Evolutionary conservation across 2,888 invertebrate species (phyloP).

Genomic region (Machimus atricapillus): DNA sequence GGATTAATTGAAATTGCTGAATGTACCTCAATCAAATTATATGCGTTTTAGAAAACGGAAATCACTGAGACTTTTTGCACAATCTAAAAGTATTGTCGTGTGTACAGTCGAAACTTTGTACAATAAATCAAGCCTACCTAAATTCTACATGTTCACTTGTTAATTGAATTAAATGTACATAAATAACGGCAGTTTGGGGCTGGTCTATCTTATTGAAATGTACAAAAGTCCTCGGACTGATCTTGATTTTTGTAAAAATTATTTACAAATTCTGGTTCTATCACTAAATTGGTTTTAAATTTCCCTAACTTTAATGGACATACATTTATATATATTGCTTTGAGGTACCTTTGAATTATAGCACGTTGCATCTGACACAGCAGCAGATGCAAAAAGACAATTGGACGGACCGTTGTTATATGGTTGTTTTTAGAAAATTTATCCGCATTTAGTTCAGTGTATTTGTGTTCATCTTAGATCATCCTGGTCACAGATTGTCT

Average conservation of each 20-base stretch:
- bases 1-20: background rate
- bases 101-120: constrained; percentile 3
- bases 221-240: background rate
- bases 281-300: constrained; percentile 10
- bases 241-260: background rate
- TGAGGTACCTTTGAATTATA: constrained; percentile 41
- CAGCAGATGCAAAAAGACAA: constrained; percentile 63
- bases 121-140: background rate
- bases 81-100: background rate
- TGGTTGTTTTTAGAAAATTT: constrained; percentile 45
- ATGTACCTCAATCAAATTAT: background rate
- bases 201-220: constrained; percentile 4
- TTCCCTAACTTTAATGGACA: background rate
- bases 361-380: constrained; percentile 34
- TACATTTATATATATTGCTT: constrained; percentile 20
- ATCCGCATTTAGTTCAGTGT: background rate
- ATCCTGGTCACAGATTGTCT: constrained; percentile 20
- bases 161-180: background rate
- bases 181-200: constrained; percentile 20
- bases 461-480: background rate
- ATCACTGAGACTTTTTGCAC: background rate
- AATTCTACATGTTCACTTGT: background rate
- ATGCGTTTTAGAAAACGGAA: background rate
- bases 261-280: background rate
- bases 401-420: constrained; percentile 64